phyloP scores from a whole-genome alignment of 1,140 invertebrate genomes.

The Atta cephalotes region DNA sequence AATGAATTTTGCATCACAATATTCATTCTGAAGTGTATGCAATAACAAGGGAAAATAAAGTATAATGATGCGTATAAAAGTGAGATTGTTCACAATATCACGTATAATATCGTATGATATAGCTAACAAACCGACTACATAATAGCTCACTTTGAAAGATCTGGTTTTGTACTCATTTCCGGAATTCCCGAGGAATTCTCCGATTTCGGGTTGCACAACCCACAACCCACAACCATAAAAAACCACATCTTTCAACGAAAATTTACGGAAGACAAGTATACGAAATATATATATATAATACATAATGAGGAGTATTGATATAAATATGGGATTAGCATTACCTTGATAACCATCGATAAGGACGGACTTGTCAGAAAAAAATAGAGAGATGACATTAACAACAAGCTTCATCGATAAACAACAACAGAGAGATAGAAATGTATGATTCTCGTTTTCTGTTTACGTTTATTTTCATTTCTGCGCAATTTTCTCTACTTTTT shows the following conservation, averaged over 20 bases:
- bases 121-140: slow-evolving; percentile 81
- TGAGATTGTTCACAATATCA: slow-evolving; percentile 75
- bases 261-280: slow-evolving; percentile 82
- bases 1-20: neutral
- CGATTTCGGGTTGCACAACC: neutral
- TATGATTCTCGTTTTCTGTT: slow-evolving; percentile 76
- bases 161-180: slow-evolving; percentile 70
- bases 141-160: slow-evolving; percentile 80
- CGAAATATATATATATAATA: slow-evolving; percentile 68
- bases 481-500: slow-evolving; percentile 40
- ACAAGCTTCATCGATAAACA: slow-evolving; percentile 85
- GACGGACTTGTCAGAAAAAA: slow-evolving; percentile 87
- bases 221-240: slow-evolving; percentile 36
- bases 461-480: slow-evolving; percentile 50
- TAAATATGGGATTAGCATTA: slow-evolving; percentile 86
- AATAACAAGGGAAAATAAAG: slow-evolving; percentile 58
- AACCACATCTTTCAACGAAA: slow-evolving; percentile 81
- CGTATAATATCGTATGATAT: slow-evolving; percentile 55
- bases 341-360: slow-evolving; percentile 86
- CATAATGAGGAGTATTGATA: slow-evolving; percentile 85
- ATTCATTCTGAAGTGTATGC: slow-evolving; percentile 59
- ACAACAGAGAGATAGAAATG: slow-evolving; percentile 84
- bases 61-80: slow-evolving; percentile 71
- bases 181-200: neutral
- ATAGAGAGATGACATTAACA: slow-evolving; percentile 87